Conservation (phyloP, 2,797 vertebrate species). For the Pelochelys cantorii region DNA sequence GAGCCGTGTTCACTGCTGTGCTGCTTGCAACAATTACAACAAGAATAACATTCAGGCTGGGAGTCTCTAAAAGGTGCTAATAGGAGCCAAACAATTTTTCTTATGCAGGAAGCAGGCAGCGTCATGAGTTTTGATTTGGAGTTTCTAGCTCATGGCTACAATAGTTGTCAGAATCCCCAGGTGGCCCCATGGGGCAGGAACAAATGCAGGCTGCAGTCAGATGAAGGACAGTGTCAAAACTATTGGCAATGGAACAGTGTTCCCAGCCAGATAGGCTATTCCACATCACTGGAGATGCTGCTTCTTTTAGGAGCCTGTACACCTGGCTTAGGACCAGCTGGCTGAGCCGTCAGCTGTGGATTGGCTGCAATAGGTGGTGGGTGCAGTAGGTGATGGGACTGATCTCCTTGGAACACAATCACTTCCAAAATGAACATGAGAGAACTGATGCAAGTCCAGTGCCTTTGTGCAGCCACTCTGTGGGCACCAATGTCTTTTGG, state of each 20-base stretch:
- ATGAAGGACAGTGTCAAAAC: not conserved
- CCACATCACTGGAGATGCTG: too few species aligned
- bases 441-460: not conserved
- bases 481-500: not conserved
- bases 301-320: too few species aligned
- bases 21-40: not conserved
- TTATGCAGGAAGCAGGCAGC: not conserved
- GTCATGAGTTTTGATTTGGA: not conserved
- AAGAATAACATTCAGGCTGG: not conserved
- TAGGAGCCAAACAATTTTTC: not conserved
- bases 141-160: not conserved
- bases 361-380: too few species aligned
- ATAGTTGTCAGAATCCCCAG: not conserved
- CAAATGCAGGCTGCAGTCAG: not conserved
- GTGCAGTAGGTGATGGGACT: too few species aligned
- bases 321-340: too few species aligned
- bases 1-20: constrained; percentile 22
- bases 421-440: not conserved
- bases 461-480: not conserved
- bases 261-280: too few species aligned
- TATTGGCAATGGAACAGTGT: too few species aligned
- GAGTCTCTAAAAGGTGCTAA: not conserved
- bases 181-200: too few species aligned
- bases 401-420: too few species aligned
- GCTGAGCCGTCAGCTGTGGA: too few species aligned